Percentiles rank a stretch among this genome's conserved stretches.
These are phyloP conservation scores for Phaethornis superciliosus DNA, from an alignment of 2,113 vertebrate species.

Conservation along the genomic window DNA sequence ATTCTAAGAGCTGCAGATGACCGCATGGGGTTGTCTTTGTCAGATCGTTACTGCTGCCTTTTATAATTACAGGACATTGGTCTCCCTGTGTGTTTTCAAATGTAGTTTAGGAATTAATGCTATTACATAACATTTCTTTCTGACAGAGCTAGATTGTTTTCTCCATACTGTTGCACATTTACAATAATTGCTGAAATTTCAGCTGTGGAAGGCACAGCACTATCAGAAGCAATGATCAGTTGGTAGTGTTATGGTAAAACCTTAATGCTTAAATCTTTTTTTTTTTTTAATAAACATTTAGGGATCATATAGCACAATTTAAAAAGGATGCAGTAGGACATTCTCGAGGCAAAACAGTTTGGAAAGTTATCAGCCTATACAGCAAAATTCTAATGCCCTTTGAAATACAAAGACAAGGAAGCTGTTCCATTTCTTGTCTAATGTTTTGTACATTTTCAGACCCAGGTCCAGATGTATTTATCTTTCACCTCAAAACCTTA, in stretches of 20 bases:
- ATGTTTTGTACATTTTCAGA: conserved; percentile 54
- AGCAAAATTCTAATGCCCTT: conserved; percentile 64
- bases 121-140: not conserved
- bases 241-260: not conserved
- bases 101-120: not conserved
- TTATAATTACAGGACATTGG: not conserved
- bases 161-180: not conserved
- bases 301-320: not conserved
- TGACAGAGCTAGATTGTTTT: not conserved
- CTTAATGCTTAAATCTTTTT: not conserved
- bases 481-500: conserved; percentile 70
- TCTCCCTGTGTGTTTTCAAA: not conserved
- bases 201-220: not conserved
- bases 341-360: conserved; percentile 31
- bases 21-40: not conserved
- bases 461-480: conserved; percentile 51
- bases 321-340: conserved; percentile 46
- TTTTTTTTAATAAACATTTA: not conserved
- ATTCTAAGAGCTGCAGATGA: not conserved
- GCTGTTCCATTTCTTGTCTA: conserved; percentile 34
- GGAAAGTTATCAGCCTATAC: conserved; percentile 10
- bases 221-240: conserved; percentile 26
- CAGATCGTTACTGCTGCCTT: not conserved
- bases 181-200: conserved; percentile 22
- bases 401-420: conserved; percentile 55